These are phyloP conservation scores for Villa cingulata DNA, from an alignment of 2,888 invertebrate species.

Conservation along the genomic window DNA sequence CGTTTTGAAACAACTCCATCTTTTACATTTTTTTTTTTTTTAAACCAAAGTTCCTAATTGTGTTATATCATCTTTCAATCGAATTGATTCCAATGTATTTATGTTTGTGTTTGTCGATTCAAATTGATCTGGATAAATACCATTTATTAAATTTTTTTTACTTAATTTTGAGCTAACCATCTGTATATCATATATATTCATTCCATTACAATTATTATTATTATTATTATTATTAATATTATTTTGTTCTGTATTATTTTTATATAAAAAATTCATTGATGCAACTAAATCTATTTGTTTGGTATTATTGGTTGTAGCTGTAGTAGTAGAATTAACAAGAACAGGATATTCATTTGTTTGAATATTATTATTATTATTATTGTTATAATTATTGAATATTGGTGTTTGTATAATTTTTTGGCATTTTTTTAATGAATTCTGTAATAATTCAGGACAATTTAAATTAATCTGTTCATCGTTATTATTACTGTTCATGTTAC, in stretches of 20 bases:
- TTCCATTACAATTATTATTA: constrained; percentile 1
- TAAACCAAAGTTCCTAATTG: constrained; percentile 17
- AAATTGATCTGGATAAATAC: constrained; percentile 9
- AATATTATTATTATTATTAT: no score
- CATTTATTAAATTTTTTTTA: constrained; percentile 11
- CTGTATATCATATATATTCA: constrained; percentile 2
- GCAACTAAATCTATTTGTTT: constrained; percentile 5
- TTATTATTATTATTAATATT: constrained; percentile 9
- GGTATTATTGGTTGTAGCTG: no score
- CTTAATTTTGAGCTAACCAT: constrained; percentile 6
- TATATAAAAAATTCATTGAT: constrained; percentile 13
- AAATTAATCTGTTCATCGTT: no score
- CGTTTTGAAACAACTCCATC: no score
- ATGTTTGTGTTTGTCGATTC: constrained; percentile 15
- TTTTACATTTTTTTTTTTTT: neutral
- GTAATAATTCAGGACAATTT: no score
- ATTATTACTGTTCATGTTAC: no score
- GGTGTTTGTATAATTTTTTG: constrained; percentile 7
- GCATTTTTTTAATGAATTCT: neutral
- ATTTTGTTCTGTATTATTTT: constrained; percentile 12
- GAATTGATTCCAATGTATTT: constrained; percentile 9
- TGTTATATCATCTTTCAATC: constrained; percentile 14
- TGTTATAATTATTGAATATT: neutral
- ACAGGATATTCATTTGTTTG: no score
- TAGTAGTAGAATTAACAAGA: no score